Evolutionary conservation across 2,113 vertebrate species (phyloP), one percentile per base, ranked within the genome.

Genomic region (Sylvietta virens): DNA sequence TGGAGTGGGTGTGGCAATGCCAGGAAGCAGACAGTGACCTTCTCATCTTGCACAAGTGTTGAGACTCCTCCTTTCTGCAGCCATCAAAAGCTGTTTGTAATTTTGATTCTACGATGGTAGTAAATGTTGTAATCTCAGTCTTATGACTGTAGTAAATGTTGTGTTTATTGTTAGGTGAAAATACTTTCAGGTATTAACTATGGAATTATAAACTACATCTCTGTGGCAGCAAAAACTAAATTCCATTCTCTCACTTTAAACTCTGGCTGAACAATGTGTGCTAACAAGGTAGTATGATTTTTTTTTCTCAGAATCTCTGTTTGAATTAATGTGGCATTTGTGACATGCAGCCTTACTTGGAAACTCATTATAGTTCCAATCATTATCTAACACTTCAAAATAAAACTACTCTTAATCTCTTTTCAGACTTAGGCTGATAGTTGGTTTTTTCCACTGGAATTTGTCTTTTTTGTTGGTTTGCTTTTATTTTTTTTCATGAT

Each of bases 161-260:
- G 47, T 33, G 40, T 93, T 94, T 93, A 83, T 77, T 87, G 87
- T 64, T 17, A 23, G 92, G 64, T 53, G 82, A 74, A 88, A 96
- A 90, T 45, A 42, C 50, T 92, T 66, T n/a, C 60, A 50, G 86
- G 73, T 69, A 27, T 86, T 95, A 90, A 80, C 37, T 80, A 2
- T 47, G 44, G 60, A 81, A 69, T 91, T 81, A 76, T 88, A 89
- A 95, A 78, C 80, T 83, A 10, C 15, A 48, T 31, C 24, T 92
- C 22, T 1, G 6, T 80, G 61, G 67, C 70, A 79, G 69, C 56
- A 91, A 81, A 77, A 61, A 45, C 58, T 71, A 76, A 81, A 90
- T 84, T 79, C 40, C 82, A 86, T 70, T 44, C 47, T 93, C 66
- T 81, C 11, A 6, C 53, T 88, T 81, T 62, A 60, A 78, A 71